Evolutionary conservation across 2,888 invertebrate genomes (phyloP), one percentile per base, ranked within the genome.

Genomic region (Artemia sp.): DNA sequence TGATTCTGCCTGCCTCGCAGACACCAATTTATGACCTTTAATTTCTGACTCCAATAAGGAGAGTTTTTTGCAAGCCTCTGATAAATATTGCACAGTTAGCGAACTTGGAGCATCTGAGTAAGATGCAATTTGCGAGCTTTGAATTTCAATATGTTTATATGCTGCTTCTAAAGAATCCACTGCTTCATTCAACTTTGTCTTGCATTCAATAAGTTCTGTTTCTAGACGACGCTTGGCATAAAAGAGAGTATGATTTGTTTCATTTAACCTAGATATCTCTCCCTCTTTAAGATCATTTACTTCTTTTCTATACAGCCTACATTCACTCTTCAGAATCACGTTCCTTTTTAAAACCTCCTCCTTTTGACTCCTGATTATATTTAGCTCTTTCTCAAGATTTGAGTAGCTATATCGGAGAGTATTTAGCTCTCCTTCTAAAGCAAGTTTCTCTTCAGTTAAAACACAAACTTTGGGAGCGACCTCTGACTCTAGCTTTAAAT

Each of bases 161-260:
- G 64, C 64, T 8, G n/a, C 24, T 10, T 58, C 64, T 24, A 58
- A 24, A 10, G 64, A 58, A n/a, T 58, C 64, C 8, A 58, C 64
- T 19, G 64, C 64, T 24, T 58, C 64, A 19, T n/a, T 58, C 24
- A 58, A 24, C 24, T 58, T 58, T 9, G 24, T n/a, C 64, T 24
- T 58, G 64, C 64, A 58, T 58, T 58, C 64, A 24, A 19, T 24
- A 58, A 58, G 64, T 58, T 58, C 64, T 19, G n/a, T 58, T 58
- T 58, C 64, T 24, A 58, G 9, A 24, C 24, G 64, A n/a, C 64
- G 64, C 14, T 58, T 58, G n/a, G 64, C 64, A 10, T 19, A 58
- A 24, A 58, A n/a, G 24, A 58, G 8, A 24, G 9, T 11, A 58
- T 24, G 8, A 24, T 8, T 58, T 2, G 11, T 58, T 58, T 58